Conservation (phyloP, 2,113 vertebrate species). For the Platycercus adscitus region DNA sequence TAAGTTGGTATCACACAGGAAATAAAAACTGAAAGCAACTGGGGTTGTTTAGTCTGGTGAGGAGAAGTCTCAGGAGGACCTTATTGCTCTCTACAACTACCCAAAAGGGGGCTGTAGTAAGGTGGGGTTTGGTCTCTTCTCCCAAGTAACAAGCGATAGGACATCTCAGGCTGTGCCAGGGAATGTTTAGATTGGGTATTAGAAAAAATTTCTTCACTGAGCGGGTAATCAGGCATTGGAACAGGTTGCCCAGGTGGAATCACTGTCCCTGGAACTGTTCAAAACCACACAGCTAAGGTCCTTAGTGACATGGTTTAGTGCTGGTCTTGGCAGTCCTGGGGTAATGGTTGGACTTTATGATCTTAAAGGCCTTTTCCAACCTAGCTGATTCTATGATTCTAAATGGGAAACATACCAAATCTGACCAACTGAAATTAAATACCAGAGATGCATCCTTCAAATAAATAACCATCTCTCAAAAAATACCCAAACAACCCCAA, state of each 20-base stretch:
- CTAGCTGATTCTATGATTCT: background rate
- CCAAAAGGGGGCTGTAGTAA: background rate
- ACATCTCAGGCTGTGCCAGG: background rate
- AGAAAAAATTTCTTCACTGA: background rate
- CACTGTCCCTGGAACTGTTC: background rate
- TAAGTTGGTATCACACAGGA: background rate
- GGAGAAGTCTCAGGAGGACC: background rate
- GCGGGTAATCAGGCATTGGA: background rate
- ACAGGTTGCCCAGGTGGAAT: background rate
- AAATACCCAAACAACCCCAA: background rate
- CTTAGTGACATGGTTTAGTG: background rate
- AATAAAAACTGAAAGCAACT: background rate
- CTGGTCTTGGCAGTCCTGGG: background rate
- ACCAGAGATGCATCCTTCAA: background rate
- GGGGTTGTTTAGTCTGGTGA: background rate
- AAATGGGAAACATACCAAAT: background rate
- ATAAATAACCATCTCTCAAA: background rate
- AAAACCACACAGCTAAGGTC: background rate
- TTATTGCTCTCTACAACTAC: background rate
- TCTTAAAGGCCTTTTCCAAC: background rate
- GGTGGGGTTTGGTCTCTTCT: background rate
- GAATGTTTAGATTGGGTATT: background rate
- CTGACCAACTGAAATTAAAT: background rate
- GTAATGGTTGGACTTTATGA: background rate
- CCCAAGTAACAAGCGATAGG: background rate